Percentiles rank a stretch among this genome's conserved stretches.
Evolutionary conservation across 2,113 vertebrate species (phyloP).

Genomic region (Zosterops borbonicus): DNA sequence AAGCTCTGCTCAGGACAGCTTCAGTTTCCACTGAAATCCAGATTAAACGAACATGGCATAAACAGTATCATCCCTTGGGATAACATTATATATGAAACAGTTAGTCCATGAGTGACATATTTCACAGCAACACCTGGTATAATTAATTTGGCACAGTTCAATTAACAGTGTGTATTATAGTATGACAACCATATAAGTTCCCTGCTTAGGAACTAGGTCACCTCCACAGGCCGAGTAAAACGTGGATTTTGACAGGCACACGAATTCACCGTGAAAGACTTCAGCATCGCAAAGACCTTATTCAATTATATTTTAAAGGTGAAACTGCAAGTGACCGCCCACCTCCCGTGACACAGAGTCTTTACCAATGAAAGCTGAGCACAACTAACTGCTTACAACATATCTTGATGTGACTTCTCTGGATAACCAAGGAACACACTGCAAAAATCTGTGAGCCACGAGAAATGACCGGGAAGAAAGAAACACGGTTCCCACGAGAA

Average conservation of each 20-base stretch:
- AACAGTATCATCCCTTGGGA: background rate
- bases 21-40: background rate
- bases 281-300: background rate
- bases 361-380: background rate
- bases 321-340: background rate
- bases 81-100: background rate
- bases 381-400: background rate
- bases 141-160: background rate
- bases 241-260: background rate
- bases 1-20: background rate
- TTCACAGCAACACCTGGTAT: background rate
- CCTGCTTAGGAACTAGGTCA: constrained; percentile 24
- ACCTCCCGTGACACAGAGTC: background rate
- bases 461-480: background rate
- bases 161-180: background rate
- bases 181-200: background rate
- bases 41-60: background rate
- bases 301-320: background rate
- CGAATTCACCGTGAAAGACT: background rate
- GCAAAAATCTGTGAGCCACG: background rate
- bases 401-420: background rate
- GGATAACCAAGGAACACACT: background rate
- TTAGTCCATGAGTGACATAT: background rate
- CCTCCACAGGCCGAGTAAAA: constrained; percentile 3
- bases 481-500: background rate